phyloP scores from a whole-genome alignment of 2,113 vertebrate species.

The Triplophysa tibetana region DNA sequence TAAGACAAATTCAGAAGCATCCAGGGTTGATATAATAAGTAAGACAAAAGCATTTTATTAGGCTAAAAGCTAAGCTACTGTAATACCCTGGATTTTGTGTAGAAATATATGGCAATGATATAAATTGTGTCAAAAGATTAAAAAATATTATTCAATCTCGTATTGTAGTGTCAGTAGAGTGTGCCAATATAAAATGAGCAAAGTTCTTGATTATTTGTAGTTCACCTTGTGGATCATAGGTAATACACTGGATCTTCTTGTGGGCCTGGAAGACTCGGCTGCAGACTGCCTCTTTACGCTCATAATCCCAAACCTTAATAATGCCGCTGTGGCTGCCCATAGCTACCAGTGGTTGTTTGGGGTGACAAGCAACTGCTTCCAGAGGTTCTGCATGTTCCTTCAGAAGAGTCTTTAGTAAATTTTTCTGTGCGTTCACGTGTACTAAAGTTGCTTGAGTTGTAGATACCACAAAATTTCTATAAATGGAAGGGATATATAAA shows the following conservation, averaged over 20 bases:
- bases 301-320: slow-evolving; percentile 86
- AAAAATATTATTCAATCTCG: not conserved
- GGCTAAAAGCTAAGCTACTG: too few relatives aligned
- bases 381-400: slow-evolving; percentile 74
- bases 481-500: slow-evolving; percentile 51
- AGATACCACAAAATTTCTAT: slow-evolving; percentile 87
- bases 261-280: slow-evolving; percentile 76
- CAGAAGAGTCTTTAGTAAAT: slow-evolving; percentile 69
- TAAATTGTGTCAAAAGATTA: not conserved
- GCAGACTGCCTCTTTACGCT: slow-evolving; percentile 64
- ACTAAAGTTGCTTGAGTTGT: slow-evolving; percentile 78
- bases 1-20: slow-evolving; percentile 28
- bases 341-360: slow-evolving; percentile 71
- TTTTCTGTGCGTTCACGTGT: slow-evolving; percentile 72
- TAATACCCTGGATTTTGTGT: not conserved
- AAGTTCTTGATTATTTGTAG: not conserved
- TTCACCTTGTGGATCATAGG: slow-evolving; percentile 85
- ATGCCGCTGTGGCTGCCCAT: slow-evolving; percentile 79
- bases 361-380: slow-evolving; percentile 84
- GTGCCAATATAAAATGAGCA: not conserved
- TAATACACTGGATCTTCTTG: slow-evolving; percentile 77
- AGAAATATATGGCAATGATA: not conserved
- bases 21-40: too few relatives aligned
- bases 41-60: too few relatives aligned
- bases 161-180: not conserved